Evolutionary conservation across 2,113 vertebrate genomes (phyloP).

Genomic region (Panurus biarmicus): DNA sequence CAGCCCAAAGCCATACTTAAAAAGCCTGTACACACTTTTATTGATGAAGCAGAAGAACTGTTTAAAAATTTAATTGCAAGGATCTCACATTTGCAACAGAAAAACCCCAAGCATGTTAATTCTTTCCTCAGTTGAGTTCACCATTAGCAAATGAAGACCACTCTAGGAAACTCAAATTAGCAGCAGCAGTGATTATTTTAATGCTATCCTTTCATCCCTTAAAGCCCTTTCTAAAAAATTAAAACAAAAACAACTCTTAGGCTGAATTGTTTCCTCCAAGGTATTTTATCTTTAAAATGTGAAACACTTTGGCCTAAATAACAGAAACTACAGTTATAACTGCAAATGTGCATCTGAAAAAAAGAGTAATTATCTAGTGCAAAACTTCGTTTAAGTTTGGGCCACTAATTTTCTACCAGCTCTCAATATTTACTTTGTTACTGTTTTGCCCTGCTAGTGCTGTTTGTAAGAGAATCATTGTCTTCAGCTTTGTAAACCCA

Average conservation of each 20-base stretch:
- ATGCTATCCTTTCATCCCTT: not conserved
- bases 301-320: not conserved
- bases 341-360: not conserved
- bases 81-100: not conserved
- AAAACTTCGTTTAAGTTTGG: not conserved
- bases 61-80: not conserved
- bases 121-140: not conserved
- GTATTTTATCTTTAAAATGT: not conserved
- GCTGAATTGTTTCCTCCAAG: not conserved
- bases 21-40: not conserved
- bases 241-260: not conserved
- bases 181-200: not conserved
- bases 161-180: not conserved
- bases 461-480: not conserved
- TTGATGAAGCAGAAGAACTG: not conserved
- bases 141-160: not conserved
- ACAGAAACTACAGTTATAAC: not conserved
- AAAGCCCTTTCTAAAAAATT: not conserved
- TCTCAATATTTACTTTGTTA: not conserved
- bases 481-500: not conserved
- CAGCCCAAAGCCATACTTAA: not conserved
- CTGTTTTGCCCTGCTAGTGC: not conserved
- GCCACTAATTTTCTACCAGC: not conserved
- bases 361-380: not conserved
- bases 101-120: not conserved